A percentile compares a stretch with the other conserved stretches of the same genome.
These are phyloP conservation scores for Phragmatobia fuliginosa DNA, from an alignment of 2,888 invertebrate species.

Conservation along the genomic window DNA sequence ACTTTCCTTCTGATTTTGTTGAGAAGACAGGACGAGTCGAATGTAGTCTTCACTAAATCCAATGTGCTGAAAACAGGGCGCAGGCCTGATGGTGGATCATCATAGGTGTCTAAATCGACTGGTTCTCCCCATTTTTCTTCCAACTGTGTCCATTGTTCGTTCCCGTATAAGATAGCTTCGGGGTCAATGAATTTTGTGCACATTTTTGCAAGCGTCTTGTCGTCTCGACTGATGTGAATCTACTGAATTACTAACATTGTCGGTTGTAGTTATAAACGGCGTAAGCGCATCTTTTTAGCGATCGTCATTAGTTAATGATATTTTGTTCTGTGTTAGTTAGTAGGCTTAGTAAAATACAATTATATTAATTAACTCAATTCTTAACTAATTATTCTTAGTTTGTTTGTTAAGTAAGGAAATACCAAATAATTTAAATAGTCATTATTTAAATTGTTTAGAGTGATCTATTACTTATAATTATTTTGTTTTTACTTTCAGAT, in stretches of 20 bases:
- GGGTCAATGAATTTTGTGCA: conserved; percentile 61
- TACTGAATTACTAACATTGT: conserved; percentile 26
- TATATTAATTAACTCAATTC: background rate
- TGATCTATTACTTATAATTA: background rate
- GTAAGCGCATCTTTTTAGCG: conserved; percentile 31
- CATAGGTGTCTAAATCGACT: conserved; percentile 75
- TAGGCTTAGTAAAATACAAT: background rate
- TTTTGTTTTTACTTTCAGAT: background rate
- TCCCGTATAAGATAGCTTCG: conserved; percentile 71
- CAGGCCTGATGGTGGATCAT: conserved; percentile 57
- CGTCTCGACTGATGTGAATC: conserved; percentile 15
- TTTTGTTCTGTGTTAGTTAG: conserved; percentile 12
- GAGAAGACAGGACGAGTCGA: conserved; percentile 75
- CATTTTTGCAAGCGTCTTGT: conserved; percentile 38
- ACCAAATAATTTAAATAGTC: background rate
- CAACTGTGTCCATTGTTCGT: conserved; percentile 75
- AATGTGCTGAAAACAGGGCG: conserved; percentile 69
- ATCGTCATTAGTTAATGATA: conserved; percentile 32
- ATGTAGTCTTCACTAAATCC: conserved; percentile 71
- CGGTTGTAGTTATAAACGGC: conserved; percentile 35
- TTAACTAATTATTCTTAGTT: background rate
- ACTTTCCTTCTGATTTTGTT: conserved; percentile 69
- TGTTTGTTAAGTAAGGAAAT: background rate
- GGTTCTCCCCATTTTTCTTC: conserved; percentile 77
- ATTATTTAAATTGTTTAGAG: accelerated